A percentile compares a stretch with the other conserved stretches of the same genome.
These are phyloP conservation scores for Siphamia tubifer DNA, from an alignment of 2,113 vertebrate genomes.

Conservation along the genomic window DNA sequence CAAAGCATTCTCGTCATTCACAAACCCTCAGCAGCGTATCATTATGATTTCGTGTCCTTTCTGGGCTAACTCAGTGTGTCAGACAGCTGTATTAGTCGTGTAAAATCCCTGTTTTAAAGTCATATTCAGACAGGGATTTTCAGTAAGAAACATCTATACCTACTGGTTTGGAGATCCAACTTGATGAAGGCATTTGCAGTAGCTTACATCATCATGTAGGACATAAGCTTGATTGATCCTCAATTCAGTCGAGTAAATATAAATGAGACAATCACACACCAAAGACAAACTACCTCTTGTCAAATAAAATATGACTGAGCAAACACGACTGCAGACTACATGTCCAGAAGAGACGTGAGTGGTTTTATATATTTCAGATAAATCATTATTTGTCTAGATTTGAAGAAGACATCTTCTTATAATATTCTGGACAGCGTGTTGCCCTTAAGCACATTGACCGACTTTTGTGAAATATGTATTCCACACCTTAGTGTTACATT, in stretches of 20 bases:
- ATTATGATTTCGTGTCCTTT: slow-evolving; percentile 10
- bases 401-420: neutral
- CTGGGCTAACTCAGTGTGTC: too few relatives aligned
- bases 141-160: too few relatives aligned
- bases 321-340: neutral
- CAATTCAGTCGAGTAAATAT: slow-evolving; percentile 61
- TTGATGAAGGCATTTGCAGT: slow-evolving; percentile 56
- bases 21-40: neutral
- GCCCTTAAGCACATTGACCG: neutral
- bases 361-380: neutral
- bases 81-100: neutral
- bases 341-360: slow-evolving; percentile 3
- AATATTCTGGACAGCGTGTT: neutral
- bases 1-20: neutral
- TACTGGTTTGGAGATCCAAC: slow-evolving; percentile 33
- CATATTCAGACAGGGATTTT: slow-evolving; percentile 31
- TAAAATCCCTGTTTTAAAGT: slow-evolving; percentile 20
- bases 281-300: slow-evolving; percentile 13
- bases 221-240: slow-evolving; percentile 56
- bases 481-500: neutral
- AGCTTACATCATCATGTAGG: slow-evolving; percentile 40
- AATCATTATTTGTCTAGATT: neutral
- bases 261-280: slow-evolving; percentile 47
- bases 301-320: slow-evolving; percentile 9
- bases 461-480: slow-evolving; percentile 6